Percentiles rank a stretch among this genome's conserved stretches.
phyloP scores from a whole-genome alignment of 2,888 invertebrate genomes.

The Aricia artaxerxes region DNA sequence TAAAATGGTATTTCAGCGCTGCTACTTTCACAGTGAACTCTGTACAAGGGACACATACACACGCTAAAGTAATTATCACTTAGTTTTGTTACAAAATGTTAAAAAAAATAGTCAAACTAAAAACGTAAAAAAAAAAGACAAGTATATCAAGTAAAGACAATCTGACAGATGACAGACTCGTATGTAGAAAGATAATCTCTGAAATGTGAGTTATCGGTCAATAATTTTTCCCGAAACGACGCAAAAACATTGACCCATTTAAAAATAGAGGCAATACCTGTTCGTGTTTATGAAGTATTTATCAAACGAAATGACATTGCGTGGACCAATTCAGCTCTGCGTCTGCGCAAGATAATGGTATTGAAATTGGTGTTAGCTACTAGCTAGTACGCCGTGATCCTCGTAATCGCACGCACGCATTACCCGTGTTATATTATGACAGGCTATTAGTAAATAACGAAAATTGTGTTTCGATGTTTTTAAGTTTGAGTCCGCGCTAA shows the following conservation, averaged over 20 bases:
- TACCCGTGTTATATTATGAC: neutral
- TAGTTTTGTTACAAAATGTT: too few species aligned
- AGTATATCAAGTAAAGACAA: neutral
- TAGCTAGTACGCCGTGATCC: slow-evolving; percentile 27
- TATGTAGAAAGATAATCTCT: neutral
- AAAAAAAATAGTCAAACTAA: too few species aligned
- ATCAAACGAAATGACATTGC: slow-evolving; percentile 24
- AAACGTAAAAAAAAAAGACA: too few species aligned
- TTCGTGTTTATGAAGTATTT: slow-evolving; percentile 24
- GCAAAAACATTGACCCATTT: slow-evolving; percentile 26
- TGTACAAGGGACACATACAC: too few species aligned
- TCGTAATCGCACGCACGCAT: slow-evolving; percentile 11
- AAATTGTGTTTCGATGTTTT: neutral
- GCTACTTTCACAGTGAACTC: too few species aligned
- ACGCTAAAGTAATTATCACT: too few species aligned
- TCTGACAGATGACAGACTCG: neutral
- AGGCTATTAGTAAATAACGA: neutral
- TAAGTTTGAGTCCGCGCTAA: neutral
- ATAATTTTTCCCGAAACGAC: neutral
- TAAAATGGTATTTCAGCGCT: too few species aligned
- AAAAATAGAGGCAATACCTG: slow-evolving; percentile 18
- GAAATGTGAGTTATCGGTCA: neutral
- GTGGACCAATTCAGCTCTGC: slow-evolving; percentile 24
- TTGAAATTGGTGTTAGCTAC: slow-evolving; percentile 26
- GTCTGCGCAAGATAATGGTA: slow-evolving; percentile 27